These are phyloP conservation scores for Vespertilio murinus DNA, from an alignment of 2,797 vertebrate species.

Conservation along the genomic window DNA sequence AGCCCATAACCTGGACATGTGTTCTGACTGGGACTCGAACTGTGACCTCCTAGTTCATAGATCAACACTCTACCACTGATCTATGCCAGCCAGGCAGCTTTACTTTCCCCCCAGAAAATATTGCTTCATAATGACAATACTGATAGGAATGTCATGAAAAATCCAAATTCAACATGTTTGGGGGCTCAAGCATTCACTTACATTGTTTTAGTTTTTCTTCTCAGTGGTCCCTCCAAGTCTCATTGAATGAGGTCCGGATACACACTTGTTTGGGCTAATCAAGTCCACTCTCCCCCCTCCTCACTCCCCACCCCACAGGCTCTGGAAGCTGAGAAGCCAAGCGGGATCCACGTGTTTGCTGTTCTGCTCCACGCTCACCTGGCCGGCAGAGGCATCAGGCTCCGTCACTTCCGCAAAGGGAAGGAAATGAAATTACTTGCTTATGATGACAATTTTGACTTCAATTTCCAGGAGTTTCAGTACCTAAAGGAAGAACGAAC, in stretches of 20 bases:
- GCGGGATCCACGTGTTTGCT: slow-evolving; percentile 89
- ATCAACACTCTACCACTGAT: too few species aligned
- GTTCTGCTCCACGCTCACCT: slow-evolving; percentile 91
- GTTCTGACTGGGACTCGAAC: too few species aligned
- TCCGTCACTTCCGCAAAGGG: slow-evolving; percentile 88
- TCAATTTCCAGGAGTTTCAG: slow-evolving; percentile 94
- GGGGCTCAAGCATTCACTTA: neutral
- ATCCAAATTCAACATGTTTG: neutral
- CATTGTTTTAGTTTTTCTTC: neutral
- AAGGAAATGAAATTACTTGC: slow-evolving; percentile 88
- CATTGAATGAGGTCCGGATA: neutral
- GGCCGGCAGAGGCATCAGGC: slow-evolving; percentile 88
- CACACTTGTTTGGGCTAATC: neutral
- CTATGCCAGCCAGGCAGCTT: neutral
- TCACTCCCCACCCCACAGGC: slow-evolving; percentile 80
- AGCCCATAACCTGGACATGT: too few species aligned
- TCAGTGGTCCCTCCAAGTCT: slow-evolving; percentile 36
- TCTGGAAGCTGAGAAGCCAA: slow-evolving; percentile 87
- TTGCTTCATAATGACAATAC: slow-evolving; percentile 4
- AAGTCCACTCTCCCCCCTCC: neutral
- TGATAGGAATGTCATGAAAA: neutral
- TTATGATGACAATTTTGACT: slow-evolving; percentile 90
- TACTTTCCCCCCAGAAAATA: neutral
- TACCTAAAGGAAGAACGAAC: slow-evolving; percentile 88
- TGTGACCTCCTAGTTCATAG: too few species aligned